Conservation (phyloP, 2,113 vertebrate genomes). For the Lynx canadensis region DNA sequence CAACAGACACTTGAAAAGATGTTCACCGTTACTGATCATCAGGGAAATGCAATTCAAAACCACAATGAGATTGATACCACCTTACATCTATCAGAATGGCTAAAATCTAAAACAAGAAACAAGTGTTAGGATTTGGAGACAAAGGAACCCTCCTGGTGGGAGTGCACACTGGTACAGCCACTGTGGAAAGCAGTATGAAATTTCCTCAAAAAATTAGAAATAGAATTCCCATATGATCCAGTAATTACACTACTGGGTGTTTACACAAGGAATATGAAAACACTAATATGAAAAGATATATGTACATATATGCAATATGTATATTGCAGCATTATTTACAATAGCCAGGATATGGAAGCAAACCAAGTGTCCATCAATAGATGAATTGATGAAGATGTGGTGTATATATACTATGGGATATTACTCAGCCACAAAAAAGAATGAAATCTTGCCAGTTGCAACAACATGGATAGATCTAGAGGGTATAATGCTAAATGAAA, state of each 20-base stretch:
- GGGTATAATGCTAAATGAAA: not conserved
- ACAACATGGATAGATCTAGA: not conserved
- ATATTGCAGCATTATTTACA: not conserved
- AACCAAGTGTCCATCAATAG: not conserved
- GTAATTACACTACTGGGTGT: not conserved
- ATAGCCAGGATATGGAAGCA: not conserved
- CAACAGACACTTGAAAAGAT: not conserved
- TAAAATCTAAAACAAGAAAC: not conserved
- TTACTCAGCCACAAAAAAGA: not conserved
- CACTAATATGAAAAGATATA: not conserved
- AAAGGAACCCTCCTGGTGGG: not conserved
- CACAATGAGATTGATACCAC: not conserved
- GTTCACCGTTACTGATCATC: not conserved
- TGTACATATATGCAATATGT: not conserved
- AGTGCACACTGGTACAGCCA: not conserved
- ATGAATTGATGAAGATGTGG: not conserved
- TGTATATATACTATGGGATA: not conserved
- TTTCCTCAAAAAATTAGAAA: not conserved
- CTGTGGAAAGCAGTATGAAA: not conserved
- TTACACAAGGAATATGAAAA: not conserved
- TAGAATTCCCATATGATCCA: not conserved
- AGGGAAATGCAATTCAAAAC: not conserved
- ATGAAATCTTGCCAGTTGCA: not conserved
- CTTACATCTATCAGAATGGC: not conserved
- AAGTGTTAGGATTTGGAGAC: not conserved